Conservation (phyloP, 2,113 vertebrate genomes). For the Entelurus aequoreus region DNA sequence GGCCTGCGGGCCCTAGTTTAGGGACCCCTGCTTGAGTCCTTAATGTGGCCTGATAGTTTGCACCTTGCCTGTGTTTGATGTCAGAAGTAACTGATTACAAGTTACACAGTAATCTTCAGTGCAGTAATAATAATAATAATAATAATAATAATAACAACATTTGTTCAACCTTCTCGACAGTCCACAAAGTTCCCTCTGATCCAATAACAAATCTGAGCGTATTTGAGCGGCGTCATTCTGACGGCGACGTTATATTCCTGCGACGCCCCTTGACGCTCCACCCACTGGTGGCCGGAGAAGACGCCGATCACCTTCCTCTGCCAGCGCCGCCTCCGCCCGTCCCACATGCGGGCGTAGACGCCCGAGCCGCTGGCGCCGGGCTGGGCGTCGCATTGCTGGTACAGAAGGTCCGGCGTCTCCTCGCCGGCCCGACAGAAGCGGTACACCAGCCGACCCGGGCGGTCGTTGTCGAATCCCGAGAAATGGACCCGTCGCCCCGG, state of each 20-base stretch:
- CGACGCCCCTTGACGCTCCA: constrained; percentile 83
- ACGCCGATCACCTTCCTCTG: constrained; percentile 94
- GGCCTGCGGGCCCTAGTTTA: too few relatives aligned
- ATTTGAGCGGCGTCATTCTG: constrained; percentile 94
- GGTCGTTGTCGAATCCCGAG: constrained; percentile 92
- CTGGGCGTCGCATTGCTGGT: constrained; percentile 94
- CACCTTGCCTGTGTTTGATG: too few relatives aligned
- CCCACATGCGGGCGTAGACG: constrained; percentile 94
- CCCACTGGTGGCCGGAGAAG: constrained; percentile 98
- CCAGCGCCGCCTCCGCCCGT: constrained; percentile 81
- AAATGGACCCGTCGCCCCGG: constrained; percentile 91
- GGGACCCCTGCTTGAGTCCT: too few relatives aligned
- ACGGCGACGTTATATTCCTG: constrained; percentile 97
- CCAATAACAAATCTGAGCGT: constrained; percentile 98
- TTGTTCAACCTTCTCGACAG: constrained; percentile 87
- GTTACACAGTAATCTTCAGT: not conserved
- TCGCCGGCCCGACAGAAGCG: constrained; percentile 90
- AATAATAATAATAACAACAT: not conserved
- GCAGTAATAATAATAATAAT: too few relatives aligned
- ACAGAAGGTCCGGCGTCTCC: constrained; percentile 89
- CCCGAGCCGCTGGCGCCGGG: constrained; percentile 94
- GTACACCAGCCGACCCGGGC: constrained; percentile 86
- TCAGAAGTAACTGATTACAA: too few relatives aligned
- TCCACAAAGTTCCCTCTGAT: constrained; percentile 96
- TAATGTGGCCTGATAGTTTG: too few relatives aligned